Conservation (phyloP, 2,888 invertebrate genomes). For the Lissocephala sabroskyi region DNA sequence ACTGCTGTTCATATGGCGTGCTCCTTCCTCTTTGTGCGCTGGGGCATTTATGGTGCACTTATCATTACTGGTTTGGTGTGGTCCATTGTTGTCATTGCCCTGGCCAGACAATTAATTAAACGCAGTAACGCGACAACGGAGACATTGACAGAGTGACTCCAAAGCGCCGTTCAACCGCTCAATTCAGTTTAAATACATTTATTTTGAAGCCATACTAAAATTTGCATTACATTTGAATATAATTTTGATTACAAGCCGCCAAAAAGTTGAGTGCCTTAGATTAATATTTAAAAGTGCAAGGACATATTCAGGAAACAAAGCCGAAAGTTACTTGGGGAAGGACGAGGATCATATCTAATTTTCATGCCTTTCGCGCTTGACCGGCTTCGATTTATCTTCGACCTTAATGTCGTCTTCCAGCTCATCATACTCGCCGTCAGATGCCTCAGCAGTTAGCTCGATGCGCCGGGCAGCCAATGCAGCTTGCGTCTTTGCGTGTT, state of each 20-base stretch:
- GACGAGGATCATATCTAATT: no score
- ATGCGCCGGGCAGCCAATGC: conserved; percentile 3
- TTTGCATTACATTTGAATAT: background rate
- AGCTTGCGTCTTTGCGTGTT: conserved; percentile 4
- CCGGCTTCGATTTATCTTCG: background rate
- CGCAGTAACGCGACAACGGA: conserved; percentile 11
- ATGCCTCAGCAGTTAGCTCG: background rate
- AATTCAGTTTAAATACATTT: background rate
- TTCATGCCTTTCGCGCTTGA: background rate
- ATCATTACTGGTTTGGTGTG: background rate
- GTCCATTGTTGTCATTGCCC: conserved; percentile 13
- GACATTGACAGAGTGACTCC: background rate
- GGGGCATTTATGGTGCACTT: conserved; percentile 39
- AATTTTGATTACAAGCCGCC: background rate
- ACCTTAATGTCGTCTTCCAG: conserved; percentile 1
- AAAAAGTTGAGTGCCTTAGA: background rate
- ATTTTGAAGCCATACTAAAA: background rate
- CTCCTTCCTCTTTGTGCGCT: no score
- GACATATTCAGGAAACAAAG: no score
- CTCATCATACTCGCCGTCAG: conserved; percentile 12
- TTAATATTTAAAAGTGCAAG: background rate
- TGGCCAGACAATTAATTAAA: conserved; percentile 43
- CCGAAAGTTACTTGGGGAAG: no score
- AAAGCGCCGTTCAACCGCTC: background rate
- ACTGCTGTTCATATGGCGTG: no score